Percentiles rank a stretch among this genome's conserved stretches.
Evolutionary conservation across 2,888 invertebrate species (phyloP).

Genomic region (Allygus modestus): DNA sequence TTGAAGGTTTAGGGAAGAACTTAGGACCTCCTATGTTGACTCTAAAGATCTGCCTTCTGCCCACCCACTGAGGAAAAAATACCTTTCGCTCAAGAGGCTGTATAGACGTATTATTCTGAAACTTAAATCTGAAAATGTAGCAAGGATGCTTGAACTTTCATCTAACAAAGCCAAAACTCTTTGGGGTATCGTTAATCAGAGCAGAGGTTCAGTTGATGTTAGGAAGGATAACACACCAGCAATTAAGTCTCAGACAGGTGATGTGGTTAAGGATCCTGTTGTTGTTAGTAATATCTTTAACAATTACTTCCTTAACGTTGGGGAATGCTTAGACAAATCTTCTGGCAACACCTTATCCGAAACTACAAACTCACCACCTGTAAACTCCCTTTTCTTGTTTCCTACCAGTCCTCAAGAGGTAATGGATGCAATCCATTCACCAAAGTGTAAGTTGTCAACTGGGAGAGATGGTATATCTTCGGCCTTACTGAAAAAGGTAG

Average conservation of each 20-base stretch:
- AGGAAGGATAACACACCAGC: neutral
- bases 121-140: slow-evolving; percentile 1
- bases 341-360: too few relatives aligned
- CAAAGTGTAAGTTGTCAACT: neutral
- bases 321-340: too few relatives aligned
- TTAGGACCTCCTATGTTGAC: neutral
- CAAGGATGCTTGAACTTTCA: too few relatives aligned
- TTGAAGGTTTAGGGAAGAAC: neutral
- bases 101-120: neutral
- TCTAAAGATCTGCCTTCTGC: neutral
- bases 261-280: too few relatives aligned
- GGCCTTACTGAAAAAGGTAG: slow-evolving; percentile 4
- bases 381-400: too few relatives aligned
- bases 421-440: neutral
- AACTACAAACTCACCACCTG: too few relatives aligned
- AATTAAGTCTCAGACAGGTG: neutral
- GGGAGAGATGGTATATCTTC: neutral
- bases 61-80: neutral
- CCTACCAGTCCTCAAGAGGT: neutral
- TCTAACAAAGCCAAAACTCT: neutral
- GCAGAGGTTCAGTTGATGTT: neutral
- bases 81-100: neutral
- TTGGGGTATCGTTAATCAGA: neutral
- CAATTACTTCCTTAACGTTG: too few relatives aligned
- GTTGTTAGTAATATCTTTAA: too few relatives aligned